Evolutionary conservation across 2,797 vertebrate genomes (phyloP), one percentile per base, ranked within the genome.

Genomic region (Chelidonichthys spinosus): DNA sequence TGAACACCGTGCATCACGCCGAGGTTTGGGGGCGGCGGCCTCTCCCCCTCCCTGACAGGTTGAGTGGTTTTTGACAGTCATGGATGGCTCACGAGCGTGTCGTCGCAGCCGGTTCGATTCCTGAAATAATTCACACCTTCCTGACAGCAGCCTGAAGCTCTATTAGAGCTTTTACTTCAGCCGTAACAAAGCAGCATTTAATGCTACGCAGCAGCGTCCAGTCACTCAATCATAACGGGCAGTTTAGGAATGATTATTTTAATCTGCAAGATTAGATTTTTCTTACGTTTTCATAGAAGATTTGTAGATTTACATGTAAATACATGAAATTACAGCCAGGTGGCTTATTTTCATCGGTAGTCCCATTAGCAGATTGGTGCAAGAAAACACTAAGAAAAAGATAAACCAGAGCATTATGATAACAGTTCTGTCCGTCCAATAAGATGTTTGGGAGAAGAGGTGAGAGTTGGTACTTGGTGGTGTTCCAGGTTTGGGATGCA

Each of bases 11-110:
- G 78, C 77, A 63, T 82, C 76, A 83, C 69, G 58, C 25, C 25
- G 76, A 53, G 52, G 55, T 50, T 49, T 7, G 46, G 65, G 66
- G 37, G 53, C 63, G 1, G 17, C 42, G 39, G 83, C 65, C 64
- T 25, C 25, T 25, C 25, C 25, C 25, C 25, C 25, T 25, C 68
- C 63, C 70, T 88, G 86, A 90, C 78, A 85, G 70, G 69, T 60
- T 80, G 81, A 87, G 81, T 72, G 78, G 70, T 70, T 83, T 76
- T 74, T 50, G 44, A 81, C 73, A 78, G 77, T 77, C 55, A 40
- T 49, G 40, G 61, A 76, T 35, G 53, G 54, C 3, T 25, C 25
- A 44, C 3, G 0, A 70, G 63, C 15, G 15, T 10, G 33, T 70
- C 3, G 13, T 47, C 36, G 7, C 37, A 25, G 9, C 18, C 32